Percentiles rank a stretch among this genome's conserved stretches.
These are phyloP conservation scores for Alectoris magna DNA, from an alignment of 2,797 vertebrate genomes.

Conservation along the genomic window DNA sequence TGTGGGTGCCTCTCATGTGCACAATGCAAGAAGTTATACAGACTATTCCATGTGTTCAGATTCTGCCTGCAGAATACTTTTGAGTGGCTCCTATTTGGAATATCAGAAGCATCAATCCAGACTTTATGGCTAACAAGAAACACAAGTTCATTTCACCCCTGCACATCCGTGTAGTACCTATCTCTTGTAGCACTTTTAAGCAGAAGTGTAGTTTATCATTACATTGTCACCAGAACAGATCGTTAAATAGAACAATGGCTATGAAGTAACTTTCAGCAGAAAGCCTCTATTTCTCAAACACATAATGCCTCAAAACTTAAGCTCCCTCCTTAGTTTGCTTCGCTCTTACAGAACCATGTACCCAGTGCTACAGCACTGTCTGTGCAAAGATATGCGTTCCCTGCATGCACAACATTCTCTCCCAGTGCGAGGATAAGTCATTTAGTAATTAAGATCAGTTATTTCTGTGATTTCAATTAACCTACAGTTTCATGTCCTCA, in stretches of 20 bases:
- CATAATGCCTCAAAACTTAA: no score
- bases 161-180: not conserved
- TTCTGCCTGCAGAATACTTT: not conserved
- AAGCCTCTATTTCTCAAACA: not conserved
- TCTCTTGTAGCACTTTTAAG: not conserved
- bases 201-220: not conserved
- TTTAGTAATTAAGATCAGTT: not conserved
- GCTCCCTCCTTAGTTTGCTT: not conserved
- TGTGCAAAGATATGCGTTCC: not conserved
- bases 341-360: not conserved
- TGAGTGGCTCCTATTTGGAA: not conserved
- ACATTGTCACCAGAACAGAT: not conserved
- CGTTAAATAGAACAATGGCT: not conserved
- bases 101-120: not conserved
- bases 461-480: not conserved
- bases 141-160: not conserved
- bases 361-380: not conserved
- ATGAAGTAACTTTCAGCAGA: not conserved
- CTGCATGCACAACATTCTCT: not conserved
- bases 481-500: not conserved
- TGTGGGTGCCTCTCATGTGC: not conserved
- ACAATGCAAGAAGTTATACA: not conserved
- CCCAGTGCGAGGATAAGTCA: no score
- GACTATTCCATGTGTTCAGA: not conserved
- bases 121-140: not conserved